These are phyloP conservation scores for Caenorhabditis sp. DNA, from an alignment of 2,888 invertebrate species.

Conservation along the genomic window DNA sequence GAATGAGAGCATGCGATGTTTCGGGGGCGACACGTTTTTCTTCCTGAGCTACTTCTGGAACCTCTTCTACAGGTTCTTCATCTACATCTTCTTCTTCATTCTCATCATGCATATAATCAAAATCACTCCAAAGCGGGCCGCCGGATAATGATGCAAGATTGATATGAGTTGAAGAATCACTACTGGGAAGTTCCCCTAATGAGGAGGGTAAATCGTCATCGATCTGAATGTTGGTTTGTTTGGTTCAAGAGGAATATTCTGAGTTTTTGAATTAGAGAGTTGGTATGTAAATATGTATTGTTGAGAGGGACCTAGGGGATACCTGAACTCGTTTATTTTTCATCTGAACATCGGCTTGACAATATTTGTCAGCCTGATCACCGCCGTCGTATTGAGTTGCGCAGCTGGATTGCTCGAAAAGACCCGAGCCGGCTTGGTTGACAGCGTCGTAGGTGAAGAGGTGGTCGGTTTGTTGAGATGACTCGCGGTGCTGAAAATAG, in stretches of 20 bases:
- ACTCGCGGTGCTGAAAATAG: neutral
- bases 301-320: neutral
- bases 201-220: neutral
- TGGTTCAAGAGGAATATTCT: too few relatives aligned
- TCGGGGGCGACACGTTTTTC: slow-evolving; percentile 20
- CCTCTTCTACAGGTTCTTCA: slow-evolving; percentile 7
- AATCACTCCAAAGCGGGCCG: slow-evolving; percentile 42
- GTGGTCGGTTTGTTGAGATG: neutral
- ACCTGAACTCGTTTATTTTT: slow-evolving; percentile 51
- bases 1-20: slow-evolving; percentile 17
- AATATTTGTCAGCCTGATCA: slow-evolving; percentile 12
- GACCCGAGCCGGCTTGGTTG: neutral
- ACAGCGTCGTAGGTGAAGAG: neutral
- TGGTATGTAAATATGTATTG: too few relatives aligned
- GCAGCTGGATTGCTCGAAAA: neutral
- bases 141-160: neutral
- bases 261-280: neutral
- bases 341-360: slow-evolving; percentile 41
- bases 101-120: slow-evolving; percentile 31
- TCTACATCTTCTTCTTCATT: slow-evolving; percentile 12
- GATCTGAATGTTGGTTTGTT: neutral
- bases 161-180: neutral
- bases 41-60: neutral
- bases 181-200: neutral
- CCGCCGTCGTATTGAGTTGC: neutral